phyloP scores from a whole-genome alignment of 2,888 invertebrate genomes.

The Caenorhabditis sinica region DNA sequence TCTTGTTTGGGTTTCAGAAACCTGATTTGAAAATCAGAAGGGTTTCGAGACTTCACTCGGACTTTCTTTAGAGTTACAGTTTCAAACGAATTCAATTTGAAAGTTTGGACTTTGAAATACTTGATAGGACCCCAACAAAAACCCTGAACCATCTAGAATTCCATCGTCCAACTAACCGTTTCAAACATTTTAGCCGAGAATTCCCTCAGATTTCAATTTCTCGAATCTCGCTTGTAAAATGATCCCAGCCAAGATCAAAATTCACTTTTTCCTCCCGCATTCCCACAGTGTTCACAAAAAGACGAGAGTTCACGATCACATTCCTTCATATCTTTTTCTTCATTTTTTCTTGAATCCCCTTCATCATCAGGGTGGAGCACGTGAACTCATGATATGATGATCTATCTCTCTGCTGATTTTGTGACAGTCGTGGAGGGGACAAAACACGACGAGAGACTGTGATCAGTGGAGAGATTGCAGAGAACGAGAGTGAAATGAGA shows the following conservation, averaged over 20 bases:
- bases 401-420: conserved; percentile 11
- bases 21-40: neutral
- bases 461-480: conserved; percentile 1
- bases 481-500: conserved; percentile 11
- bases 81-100: no score
- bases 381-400: conserved; percentile 3
- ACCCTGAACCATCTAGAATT: neutral
- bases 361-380: conserved; percentile 6
- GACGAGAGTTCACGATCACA: conserved; percentile 16
- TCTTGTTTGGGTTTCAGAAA: neutral
- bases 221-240: neutral
- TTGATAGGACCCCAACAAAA: no score
- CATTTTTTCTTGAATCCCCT: neutral
- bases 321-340: neutral
- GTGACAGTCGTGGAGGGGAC: neutral
- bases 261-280: neutral
- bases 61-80: no score
- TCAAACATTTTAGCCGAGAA: conserved; percentile 18
- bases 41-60: no score
- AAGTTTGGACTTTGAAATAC: no score
- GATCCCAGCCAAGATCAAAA: conserved; percentile 1
- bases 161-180: conserved; percentile 27
- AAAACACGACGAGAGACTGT: conserved; percentile 13
- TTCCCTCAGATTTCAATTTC: neutral
- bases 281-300: neutral